These are phyloP conservation scores for Orthonyx spaldingii DNA, from an alignment of 2,113 vertebrate species.

Conservation along the genomic window DNA sequence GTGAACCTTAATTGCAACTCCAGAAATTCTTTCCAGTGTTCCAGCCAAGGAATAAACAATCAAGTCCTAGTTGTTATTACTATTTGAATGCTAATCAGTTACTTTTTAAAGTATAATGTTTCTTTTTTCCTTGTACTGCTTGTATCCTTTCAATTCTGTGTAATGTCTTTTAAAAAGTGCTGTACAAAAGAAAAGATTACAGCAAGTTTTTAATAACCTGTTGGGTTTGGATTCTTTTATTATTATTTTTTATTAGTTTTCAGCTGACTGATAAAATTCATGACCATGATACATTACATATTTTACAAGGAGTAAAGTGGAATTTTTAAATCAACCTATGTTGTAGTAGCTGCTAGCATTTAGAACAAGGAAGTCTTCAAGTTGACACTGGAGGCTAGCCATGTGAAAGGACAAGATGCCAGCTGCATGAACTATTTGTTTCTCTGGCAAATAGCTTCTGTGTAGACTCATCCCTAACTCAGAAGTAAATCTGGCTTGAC, in stretches of 20 bases:
- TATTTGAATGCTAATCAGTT: neutral
- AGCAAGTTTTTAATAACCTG: neutral
- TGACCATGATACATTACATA: neutral
- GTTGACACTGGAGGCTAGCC: slow-evolving; percentile 34
- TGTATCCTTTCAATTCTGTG: neutral
- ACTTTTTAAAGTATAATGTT: neutral
- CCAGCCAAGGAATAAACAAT: neutral
- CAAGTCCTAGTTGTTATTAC: neutral
- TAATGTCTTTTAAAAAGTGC: neutral
- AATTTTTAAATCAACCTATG: neutral
- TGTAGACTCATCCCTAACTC: slow-evolving; percentile 13
- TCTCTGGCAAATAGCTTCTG: slow-evolving; percentile 34
- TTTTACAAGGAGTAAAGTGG: neutral
- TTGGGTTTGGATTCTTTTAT: neutral
- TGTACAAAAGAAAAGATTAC: neutral
- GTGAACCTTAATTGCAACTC: neutral
- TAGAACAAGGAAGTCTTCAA: slow-evolving; percentile 11
- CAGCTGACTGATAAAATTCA: neutral
- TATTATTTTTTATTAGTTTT: neutral
- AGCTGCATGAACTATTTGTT: slow-evolving; percentile 17
- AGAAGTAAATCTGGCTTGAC: neutral
- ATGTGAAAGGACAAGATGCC: slow-evolving; percentile 12
- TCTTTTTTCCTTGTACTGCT: neutral
- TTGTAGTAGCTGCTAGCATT: slow-evolving; percentile 22
- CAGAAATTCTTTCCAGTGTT: neutral